Percentiles rank a stretch among this genome's conserved stretches.
These are phyloP conservation scores for Halcyon badia DNA, from an alignment of 2,797 vertebrate species.

Conservation along the genomic window DNA sequence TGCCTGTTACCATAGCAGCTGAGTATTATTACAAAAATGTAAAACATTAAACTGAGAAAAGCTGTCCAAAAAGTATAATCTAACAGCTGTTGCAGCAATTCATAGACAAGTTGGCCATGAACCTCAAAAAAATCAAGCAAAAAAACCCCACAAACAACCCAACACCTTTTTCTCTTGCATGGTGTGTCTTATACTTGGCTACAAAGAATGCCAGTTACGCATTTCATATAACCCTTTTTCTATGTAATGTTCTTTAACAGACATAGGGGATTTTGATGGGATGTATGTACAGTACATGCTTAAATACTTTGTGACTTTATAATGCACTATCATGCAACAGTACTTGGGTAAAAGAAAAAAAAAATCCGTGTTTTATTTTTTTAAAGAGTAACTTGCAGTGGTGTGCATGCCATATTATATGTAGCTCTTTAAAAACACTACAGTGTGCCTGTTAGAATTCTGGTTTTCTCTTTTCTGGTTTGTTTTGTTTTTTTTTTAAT, in stretches of 20 bases:
- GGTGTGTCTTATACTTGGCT: not conserved
- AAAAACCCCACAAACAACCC: not conserved
- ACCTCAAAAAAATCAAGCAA: not conserved
- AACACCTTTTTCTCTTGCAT: not conserved
- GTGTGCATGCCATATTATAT: not conserved
- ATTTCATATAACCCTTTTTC: not conserved
- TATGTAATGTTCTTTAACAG: not conserved
- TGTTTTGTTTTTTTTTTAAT: not conserved
- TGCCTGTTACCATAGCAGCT: not conserved
- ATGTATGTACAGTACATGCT: not conserved
- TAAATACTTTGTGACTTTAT: not conserved
- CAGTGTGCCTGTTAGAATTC: not conserved
- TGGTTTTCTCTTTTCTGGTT: not conserved
- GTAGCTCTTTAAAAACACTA: not conserved
- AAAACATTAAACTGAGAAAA: not conserved
- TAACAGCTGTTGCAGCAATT: not conserved
- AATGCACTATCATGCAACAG: accelerated
- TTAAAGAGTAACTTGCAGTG: not conserved
- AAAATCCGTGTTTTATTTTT: not conserved
- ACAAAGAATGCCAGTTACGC: not conserved
- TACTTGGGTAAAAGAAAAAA: not conserved
- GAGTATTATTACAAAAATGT: not conserved
- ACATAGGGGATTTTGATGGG: accelerated
- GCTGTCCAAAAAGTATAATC: not conserved
- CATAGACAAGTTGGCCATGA: not conserved